These are phyloP conservation scores for Pogonus chalceus DNA, from an alignment of 1,140 invertebrate species.

Conservation along the genomic window DNA sequence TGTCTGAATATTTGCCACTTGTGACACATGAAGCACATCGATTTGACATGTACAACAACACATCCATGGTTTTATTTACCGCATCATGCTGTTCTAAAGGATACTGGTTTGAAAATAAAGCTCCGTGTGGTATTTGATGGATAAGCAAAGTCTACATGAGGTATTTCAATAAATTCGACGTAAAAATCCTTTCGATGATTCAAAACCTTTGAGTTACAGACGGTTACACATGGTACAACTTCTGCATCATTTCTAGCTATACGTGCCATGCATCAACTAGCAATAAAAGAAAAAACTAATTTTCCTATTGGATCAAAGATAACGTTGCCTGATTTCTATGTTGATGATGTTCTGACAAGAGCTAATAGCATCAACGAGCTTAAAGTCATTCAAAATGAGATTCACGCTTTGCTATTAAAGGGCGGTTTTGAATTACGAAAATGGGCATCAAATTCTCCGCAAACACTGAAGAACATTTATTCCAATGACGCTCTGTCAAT, in stretches of 20 bases:
- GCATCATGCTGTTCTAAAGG: conserved; percentile 26
- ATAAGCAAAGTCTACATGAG: conserved; percentile 21
- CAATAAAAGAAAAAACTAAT: conserved; percentile 17
- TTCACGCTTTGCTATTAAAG: conserved; percentile 13
- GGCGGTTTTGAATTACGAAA: conserved; percentile 23
- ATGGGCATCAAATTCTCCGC: conserved; percentile 20
- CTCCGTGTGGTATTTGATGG: conserved; percentile 23
- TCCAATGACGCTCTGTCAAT: background rate
- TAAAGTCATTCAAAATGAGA: conserved; percentile 12
- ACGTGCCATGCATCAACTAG: conserved; percentile 26
- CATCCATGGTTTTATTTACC: conserved; percentile 23
- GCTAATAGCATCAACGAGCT: conserved; percentile 18
- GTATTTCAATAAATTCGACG: conserved; percentile 36
- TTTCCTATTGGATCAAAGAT: conserved; percentile 21
- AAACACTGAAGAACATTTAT: background rate
- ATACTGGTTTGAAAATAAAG: conserved; percentile 19
- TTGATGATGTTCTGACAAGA: conserved; percentile 37
- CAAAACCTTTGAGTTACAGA: conserved; percentile 27
- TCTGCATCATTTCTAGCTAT: conserved; percentile 31
- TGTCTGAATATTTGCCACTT: conserved; percentile 14
- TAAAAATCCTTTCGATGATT: conserved; percentile 14
- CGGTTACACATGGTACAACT: conserved; percentile 34
- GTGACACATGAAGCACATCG: conserved; percentile 15
- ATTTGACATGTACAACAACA: background rate
- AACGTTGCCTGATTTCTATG: conserved; percentile 34